Evolutionary conservation across 1,140 invertebrate genomes (phyloP).

Genomic region (Sesamia nonagrioides): DNA sequence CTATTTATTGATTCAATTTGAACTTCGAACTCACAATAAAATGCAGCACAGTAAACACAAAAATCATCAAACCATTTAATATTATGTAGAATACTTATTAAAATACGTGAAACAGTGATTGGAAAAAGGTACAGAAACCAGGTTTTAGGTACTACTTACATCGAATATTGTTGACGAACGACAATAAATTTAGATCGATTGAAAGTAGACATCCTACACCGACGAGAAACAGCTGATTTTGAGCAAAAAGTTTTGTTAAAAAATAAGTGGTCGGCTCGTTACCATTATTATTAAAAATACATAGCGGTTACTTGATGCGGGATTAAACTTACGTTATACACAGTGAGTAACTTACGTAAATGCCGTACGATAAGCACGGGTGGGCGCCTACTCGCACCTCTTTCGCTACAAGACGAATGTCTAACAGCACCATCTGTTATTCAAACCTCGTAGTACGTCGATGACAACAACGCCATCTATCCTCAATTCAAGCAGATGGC

Average conservation of each 20-base stretch:
- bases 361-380: constrained; percentile 81
- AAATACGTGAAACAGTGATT: constrained; percentile 82
- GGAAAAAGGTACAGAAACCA: constrained; percentile 74
- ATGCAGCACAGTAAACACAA: constrained; percentile 87
- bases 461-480: constrained; percentile 48
- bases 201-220: constrained; percentile 69
- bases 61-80: constrained; percentile 84
- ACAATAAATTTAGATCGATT: constrained; percentile 73
- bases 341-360: constrained; percentile 83
- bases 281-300: constrained; percentile 83
- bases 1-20: constrained; percentile 88
- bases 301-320: constrained; percentile 82
- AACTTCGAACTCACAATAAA: constrained; percentile 87
- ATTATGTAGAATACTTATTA: constrained; percentile 68
- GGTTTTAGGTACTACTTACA: constrained; percentile 78
- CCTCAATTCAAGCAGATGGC: background rate
- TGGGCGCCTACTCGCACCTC: constrained; percentile 68
- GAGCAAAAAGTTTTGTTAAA: constrained; percentile 85
- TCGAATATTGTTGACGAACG: constrained; percentile 76
- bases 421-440: constrained; percentile 63
- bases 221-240: constrained; percentile 79
- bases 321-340: constrained; percentile 83
- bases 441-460: constrained; percentile 27
- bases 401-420: constrained; percentile 56
- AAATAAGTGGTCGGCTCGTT: constrained; percentile 82